phyloP scores from a whole-genome alignment of 2,113 vertebrate genomes.

The Myotis yumanensis region DNA sequence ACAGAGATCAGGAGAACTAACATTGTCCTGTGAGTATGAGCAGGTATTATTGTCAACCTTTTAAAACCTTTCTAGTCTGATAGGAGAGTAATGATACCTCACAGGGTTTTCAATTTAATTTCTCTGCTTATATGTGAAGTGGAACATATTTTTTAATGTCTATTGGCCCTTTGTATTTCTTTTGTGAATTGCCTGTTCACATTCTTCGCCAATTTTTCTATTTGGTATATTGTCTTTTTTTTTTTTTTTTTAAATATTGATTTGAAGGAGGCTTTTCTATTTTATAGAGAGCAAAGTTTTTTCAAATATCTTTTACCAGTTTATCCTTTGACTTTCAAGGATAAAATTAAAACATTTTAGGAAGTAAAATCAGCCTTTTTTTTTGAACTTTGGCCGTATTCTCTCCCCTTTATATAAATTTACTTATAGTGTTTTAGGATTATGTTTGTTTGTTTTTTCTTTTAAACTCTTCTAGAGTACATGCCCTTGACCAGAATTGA shows the following conservation, averaged over 20 bases:
- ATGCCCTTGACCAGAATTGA: too few species aligned
- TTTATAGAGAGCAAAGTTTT: not conserved
- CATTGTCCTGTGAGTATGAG: not conserved
- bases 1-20: not conserved
- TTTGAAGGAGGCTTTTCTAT: not conserved
- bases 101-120: not conserved
- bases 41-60: not conserved
- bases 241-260: not conserved
- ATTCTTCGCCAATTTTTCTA: not conserved
- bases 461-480: too few species aligned
- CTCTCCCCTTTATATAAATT: not conserved
- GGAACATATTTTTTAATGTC: not conserved
- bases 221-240: conserved; percentile 14
- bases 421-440: not conserved
- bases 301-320: not conserved
- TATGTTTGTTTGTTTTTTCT: not conserved
- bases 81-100: not conserved
- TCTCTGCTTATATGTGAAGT: not conserved
- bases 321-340: conserved; percentile 5
- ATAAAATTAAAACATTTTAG: not conserved
- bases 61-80: not conserved
- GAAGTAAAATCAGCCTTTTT: not conserved
- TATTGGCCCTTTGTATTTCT: not conserved
- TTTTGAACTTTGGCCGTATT: not conserved
- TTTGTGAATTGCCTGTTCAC: not conserved